phyloP scores from a whole-genome alignment of 2,113 vertebrate species.

The Pangasianodon gigas region DNA sequence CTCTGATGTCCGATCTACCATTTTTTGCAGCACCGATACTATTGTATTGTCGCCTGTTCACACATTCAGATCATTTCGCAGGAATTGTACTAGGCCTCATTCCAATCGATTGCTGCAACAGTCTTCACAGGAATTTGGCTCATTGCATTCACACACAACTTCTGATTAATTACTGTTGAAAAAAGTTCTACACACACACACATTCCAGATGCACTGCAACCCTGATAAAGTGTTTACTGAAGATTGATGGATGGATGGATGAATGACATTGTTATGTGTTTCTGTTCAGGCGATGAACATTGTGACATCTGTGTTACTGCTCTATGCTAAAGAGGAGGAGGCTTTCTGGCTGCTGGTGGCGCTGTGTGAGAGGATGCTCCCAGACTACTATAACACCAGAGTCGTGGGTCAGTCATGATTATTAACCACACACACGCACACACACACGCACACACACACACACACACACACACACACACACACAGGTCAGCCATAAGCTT shows the following conservation, averaged over 20 bases:
- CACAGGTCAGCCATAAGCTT: not conserved
- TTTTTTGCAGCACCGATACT: not conserved
- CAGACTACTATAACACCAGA: constrained; percentile 98
- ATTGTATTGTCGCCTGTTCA: not conserved
- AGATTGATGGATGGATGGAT: not conserved
- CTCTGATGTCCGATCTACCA: not conserved
- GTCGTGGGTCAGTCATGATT: constrained; percentile 86
- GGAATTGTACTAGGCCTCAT: not conserved
- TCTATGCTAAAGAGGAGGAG: constrained; percentile 97
- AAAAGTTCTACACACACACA: not conserved
- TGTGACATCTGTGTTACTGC: constrained; percentile 93
- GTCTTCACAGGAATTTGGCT: not conserved
- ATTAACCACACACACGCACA: not conserved
- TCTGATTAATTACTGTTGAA: not conserved
- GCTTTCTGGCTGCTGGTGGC: constrained; percentile 98
- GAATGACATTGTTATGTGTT: not conserved
- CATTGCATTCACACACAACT: not conserved
- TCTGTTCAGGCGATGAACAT: constrained; percentile 93
- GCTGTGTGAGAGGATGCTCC: constrained; percentile 95
- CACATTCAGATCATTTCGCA: not conserved
- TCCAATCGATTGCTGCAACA: not conserved
- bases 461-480: constrained; percentile 13
- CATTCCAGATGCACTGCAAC: not conserved
- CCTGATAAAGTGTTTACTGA: not conserved
- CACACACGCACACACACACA: not conserved